Evolutionary conservation across 2,113 vertebrate genomes (phyloP).

Genomic region (Erinaceus europaeus): DNA sequence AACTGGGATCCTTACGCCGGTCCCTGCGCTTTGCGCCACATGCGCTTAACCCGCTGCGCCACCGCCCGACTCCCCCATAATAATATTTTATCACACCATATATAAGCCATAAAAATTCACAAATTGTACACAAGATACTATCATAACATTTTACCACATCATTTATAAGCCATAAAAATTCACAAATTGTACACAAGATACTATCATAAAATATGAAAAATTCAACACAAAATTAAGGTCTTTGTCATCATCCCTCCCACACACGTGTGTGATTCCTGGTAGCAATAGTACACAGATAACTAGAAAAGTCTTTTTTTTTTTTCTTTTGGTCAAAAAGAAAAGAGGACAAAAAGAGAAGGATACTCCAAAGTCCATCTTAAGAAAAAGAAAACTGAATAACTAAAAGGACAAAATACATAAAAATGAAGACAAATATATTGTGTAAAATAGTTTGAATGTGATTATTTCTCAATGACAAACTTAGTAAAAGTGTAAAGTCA

Average conservation of each 20-base stretch:
- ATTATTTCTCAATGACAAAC: background rate
- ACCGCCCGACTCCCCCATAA: no score
- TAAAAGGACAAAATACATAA: background rate
- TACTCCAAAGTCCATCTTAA: background rate
- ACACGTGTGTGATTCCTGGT: background rate
- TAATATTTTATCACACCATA: no score
- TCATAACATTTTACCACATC: background rate
- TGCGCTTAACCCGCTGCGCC: no score
- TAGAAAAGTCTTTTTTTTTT: background rate
- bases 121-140: background rate
- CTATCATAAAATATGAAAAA: background rate
- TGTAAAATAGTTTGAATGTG: background rate
- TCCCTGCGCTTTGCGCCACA: no score
- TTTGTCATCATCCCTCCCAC: no score
- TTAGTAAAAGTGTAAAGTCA: background rate
- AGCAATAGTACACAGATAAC: background rate
- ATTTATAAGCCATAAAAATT: background rate
- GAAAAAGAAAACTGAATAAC: background rate
- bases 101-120: no score
- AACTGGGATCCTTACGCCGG: no score
- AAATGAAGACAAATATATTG: background rate
- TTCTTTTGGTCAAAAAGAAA: background rate
- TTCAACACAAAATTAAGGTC: background rate
- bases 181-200: no score
- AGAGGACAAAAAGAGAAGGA: background rate